Percentiles rank a stretch among this genome's conserved stretches.
These are phyloP conservation scores for Muscina levida DNA, from an alignment of 2,888 invertebrate genomes.

Conservation along the genomic window DNA sequence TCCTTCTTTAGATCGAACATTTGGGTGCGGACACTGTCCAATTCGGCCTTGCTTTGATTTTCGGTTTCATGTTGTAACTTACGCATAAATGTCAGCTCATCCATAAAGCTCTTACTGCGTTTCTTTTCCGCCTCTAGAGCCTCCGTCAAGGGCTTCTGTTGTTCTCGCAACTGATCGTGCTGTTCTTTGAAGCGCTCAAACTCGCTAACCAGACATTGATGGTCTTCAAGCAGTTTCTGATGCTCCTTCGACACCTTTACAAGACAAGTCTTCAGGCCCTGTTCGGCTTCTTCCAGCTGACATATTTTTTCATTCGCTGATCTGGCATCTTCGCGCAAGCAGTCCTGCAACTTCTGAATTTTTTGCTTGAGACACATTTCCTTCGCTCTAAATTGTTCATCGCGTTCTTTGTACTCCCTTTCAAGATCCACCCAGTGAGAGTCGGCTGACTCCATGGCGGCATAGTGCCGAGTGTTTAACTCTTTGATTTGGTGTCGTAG, in stretches of 20 bases:
- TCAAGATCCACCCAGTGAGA: constrained; percentile 87
- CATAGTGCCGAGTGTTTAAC: constrained; percentile 85
- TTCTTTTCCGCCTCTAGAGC: constrained; percentile 76
- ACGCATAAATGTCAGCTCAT: constrained; percentile 81
- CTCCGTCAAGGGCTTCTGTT: constrained; percentile 77
- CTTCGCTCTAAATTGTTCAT: constrained; percentile 80
- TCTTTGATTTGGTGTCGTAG: constrained; percentile 80
- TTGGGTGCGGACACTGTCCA: constrained; percentile 81
- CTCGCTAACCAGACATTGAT: constrained; percentile 80
- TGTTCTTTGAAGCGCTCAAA: constrained; percentile 81
- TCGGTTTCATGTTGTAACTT: constrained; percentile 81
- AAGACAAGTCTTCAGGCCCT: constrained; percentile 81
- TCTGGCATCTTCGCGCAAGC: constrained; percentile 81
- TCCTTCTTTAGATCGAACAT: constrained; percentile 82
- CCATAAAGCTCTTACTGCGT: constrained; percentile 77
- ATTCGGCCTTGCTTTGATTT: constrained; percentile 80
- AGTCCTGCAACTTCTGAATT: constrained; percentile 82
- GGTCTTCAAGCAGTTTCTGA: constrained; percentile 80
- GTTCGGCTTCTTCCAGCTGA: constrained; percentile 83
- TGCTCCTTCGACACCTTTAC: constrained; percentile 82
- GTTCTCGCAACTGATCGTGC: constrained; percentile 80
- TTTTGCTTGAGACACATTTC: constrained; percentile 81
- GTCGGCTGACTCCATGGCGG: constrained; percentile 86
- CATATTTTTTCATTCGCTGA: constrained; percentile 81
- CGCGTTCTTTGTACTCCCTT: constrained; percentile 83